Evolutionary conservation across 2,888 invertebrate species (phyloP).

Genomic region (Eurytoma adleriae): DNA sequence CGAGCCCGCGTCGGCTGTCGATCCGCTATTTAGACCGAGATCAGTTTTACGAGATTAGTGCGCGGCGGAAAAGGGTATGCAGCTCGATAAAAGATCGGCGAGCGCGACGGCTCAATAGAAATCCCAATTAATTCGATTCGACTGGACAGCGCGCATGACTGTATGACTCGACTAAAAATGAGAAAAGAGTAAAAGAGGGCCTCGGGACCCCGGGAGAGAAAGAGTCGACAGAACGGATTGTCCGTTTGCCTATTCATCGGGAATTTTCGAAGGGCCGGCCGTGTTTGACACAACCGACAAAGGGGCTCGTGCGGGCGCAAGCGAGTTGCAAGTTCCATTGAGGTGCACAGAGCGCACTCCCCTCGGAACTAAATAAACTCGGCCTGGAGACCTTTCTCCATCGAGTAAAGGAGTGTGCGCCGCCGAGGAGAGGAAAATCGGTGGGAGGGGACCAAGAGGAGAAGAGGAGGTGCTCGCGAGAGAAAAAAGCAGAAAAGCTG

Average conservation of each 20-base stretch:
- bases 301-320: background rate
- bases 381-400: background rate
- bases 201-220: constrained; percentile 21
- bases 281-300: constrained; percentile 54
- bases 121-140: constrained; percentile 56
- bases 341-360: background rate
- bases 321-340: constrained; percentile 50
- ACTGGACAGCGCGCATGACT: constrained; percentile 38
- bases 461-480: background rate
- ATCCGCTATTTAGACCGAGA: constrained; percentile 42
- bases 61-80: background rate
- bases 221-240: constrained; percentile 45
- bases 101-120: constrained; percentile 50
- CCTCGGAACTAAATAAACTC: constrained; percentile 49
- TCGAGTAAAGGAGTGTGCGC: constrained; percentile 20
- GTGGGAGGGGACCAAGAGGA: constrained; percentile 34
- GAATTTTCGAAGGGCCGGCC: constrained; percentile 49
- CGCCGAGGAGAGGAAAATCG: constrained; percentile 46
- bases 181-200: constrained; percentile 10
- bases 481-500: constrained; percentile 59
- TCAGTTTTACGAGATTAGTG: constrained; percentile 38
- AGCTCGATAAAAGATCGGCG: constrained; percentile 28
- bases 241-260: constrained; percentile 51
- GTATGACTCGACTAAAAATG: constrained; percentile 45
- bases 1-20: constrained; percentile 30